A percentile compares a stretch with the other conserved stretches of the same genome.
These are phyloP conservation scores for Lycocerus yunnanus DNA, from an alignment of 2,888 invertebrate species.

Conservation along the genomic window DNA sequence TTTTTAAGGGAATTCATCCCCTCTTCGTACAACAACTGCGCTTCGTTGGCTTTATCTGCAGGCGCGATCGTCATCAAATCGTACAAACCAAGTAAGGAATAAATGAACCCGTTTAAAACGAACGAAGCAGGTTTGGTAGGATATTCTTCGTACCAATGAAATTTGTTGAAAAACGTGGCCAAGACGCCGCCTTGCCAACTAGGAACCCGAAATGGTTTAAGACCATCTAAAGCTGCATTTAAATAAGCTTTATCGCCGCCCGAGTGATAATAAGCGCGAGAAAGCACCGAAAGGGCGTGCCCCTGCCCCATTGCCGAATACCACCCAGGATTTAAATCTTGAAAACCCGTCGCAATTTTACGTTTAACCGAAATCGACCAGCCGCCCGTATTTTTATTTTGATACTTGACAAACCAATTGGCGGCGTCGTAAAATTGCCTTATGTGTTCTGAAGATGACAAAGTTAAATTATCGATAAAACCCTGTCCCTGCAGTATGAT, in stretches of 20 bases:
- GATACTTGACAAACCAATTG: constrained; percentile 88
- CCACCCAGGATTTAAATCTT: constrained; percentile 57
- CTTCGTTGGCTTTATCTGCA: constrained; percentile 69
- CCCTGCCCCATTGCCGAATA: constrained; percentile 99
- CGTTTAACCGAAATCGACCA: constrained; percentile 89
- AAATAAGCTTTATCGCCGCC: constrained; percentile 76
- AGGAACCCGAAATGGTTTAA: constrained; percentile 76
- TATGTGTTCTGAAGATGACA: constrained; percentile 84
- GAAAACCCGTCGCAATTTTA: constrained; percentile 73
- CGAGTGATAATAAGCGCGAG: constrained; percentile 86
- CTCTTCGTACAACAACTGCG: constrained; percentile 77
- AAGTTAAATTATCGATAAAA: constrained; percentile 59
- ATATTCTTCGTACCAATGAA: constrained; percentile 98
- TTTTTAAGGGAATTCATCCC: constrained; percentile 86
- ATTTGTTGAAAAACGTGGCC: constrained; percentile 83
- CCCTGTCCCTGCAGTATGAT: constrained; percentile 56
- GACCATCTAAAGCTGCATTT: constrained; percentile 78
- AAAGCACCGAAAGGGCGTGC: constrained; percentile 92
- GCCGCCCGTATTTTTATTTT: constrained; percentile 84
- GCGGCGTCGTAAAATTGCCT: constrained; percentile 91
- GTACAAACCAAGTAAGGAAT: constrained; percentile 93
- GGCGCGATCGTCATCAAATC: constrained; percentile 87
- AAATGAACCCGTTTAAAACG: constrained; percentile 98
- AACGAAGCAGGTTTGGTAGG: constrained; percentile 94
- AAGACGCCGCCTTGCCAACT: constrained; percentile 81